Evolutionary conservation across 2,797 vertebrate species (phyloP).

Genomic region (Sebastes nivosus): DNA sequence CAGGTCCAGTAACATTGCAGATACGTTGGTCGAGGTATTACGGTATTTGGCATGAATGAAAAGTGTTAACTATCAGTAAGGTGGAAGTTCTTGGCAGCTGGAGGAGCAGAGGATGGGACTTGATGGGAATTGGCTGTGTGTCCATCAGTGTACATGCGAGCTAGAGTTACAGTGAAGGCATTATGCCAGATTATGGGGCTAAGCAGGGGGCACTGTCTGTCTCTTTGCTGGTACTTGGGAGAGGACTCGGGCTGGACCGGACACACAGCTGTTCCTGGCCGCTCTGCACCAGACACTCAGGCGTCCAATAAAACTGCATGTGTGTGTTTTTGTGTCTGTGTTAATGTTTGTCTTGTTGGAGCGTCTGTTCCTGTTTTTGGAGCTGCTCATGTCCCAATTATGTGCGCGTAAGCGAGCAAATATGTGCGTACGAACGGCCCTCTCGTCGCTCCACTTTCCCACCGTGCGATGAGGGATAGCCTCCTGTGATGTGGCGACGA

Average conservation of each 20-base stretch:
- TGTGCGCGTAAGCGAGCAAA: not conserved
- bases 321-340: conserved; percentile 52
- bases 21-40: conserved; percentile 8
- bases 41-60: conserved; percentile 41
- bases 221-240: conserved; percentile 72
- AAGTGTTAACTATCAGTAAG: conserved; percentile 60
- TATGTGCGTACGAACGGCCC: not conserved
- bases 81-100: conserved; percentile 49
- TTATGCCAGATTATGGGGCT: conserved; percentile 67
- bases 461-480: conserved; percentile 14
- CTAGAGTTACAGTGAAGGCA: conserved; percentile 69
- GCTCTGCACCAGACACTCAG: conserved; percentile 77
- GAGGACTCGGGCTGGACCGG: conserved; percentile 49
- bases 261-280: conserved; percentile 70
- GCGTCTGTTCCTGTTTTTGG: conserved; percentile 13
- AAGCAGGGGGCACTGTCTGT: conserved; percentile 70
- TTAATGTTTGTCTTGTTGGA: conserved; percentile 46
- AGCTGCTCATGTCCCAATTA: not conserved
- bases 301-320: conserved; percentile 74
- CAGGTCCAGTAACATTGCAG: conserved; percentile 11
- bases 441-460: conserved; percentile 7
- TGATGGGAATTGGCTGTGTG: conserved; percentile 57
- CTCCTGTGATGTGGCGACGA: conserved; percentile 39
- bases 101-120: conserved; percentile 44
- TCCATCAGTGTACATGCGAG: conserved; percentile 62